phyloP scores from a whole-genome alignment of 2,113 vertebrate genomes.

The Meriones unguiculatus region DNA sequence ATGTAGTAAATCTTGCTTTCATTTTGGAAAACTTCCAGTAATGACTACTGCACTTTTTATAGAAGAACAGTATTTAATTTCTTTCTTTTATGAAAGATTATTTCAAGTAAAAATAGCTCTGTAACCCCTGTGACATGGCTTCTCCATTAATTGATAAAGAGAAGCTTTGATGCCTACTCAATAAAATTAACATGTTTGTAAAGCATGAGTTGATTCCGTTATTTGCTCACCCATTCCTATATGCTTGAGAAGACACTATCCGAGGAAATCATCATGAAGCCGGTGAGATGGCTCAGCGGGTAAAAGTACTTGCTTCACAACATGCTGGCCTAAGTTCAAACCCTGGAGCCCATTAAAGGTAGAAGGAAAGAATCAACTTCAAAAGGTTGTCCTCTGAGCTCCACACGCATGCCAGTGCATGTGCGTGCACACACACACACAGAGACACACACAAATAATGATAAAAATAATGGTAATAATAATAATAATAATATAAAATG shows the following conservation, averaged over 20 bases:
- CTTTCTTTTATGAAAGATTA: slow-evolving; percentile 90
- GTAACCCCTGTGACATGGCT: slow-evolving; percentile 86
- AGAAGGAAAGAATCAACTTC: neutral
- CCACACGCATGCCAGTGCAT: too few relatives aligned
- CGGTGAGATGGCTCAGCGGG: neutral
- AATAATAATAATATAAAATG: neutral
- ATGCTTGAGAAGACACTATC: neutral
- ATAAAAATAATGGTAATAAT: neutral
- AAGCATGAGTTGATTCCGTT: slow-evolving; percentile 75
- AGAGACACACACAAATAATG: too few relatives aligned
- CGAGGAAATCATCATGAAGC: neutral
- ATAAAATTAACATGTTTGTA: slow-evolving; percentile 89
- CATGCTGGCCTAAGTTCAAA: neutral
- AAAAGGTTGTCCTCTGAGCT: neutral
- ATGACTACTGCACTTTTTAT: slow-evolving; percentile 88
- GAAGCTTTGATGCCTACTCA: slow-evolving; percentile 86
- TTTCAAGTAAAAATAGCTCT: slow-evolving; percentile 87
- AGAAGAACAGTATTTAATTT: slow-evolving; percentile 88
- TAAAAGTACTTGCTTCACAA: too few relatives aligned
- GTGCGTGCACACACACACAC: neutral
- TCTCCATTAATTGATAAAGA: slow-evolving; percentile 85
- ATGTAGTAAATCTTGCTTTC: slow-evolving; percentile 87
- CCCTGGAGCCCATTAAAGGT: neutral
- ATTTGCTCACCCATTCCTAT: neutral
- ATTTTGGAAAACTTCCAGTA: slow-evolving; percentile 87